Base-by-base conservation (phyloP, 1,140 invertebrate genomes). In the Anthonomus grandis region DNA sequence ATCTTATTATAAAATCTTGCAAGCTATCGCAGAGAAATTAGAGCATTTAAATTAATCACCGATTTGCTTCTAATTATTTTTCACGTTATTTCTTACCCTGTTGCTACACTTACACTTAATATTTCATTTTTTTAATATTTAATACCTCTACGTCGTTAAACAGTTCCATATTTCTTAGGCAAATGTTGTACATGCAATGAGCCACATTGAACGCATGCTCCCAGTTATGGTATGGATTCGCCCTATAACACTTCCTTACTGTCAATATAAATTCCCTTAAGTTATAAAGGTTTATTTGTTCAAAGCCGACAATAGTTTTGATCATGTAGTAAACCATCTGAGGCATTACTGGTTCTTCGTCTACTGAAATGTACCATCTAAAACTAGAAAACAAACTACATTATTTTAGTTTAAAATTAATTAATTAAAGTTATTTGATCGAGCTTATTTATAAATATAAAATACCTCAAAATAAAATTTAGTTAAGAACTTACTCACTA, bases 151-250 rank as follows among this genome's bases (percentile, higher is more conserved):
- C 59, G 27, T 71, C 69, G 49, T 71, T 72, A 58, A 82, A 81
- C 24, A 70, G 67, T 2, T 73, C 73, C 12, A 54, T 31, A 64
- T 81, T 80, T 25, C 73, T 73, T 10, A 56, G 58, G 6, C 82
- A 59, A 24, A 83, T 79, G 44, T 79, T 72, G 50, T 73, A 81
- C 76, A 82, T 78, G 22, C 77, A 79, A 66, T 83, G 81, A 0
- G 74, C 75, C 39, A 81, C 79, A 39, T 72, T 77, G 62, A 83
- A 81, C 3, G 78, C 80, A 59, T 83, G 81, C 23, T 80, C 76
- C 3, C 79, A 79, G 64, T 82, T 82, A 60, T 83, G 81, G 59
- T 82, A 83, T 0, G 79, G 77, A 57, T 78, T 80, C 37, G 65
- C 61, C 60, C 69, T 46, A 63, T 83, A 83, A 24, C 74, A 74